A percentile compares a stretch with the other conserved stretches of the same genome.
phyloP scores from a whole-genome alignment of 2,888 invertebrate species.

The Idaea biselata region DNA sequence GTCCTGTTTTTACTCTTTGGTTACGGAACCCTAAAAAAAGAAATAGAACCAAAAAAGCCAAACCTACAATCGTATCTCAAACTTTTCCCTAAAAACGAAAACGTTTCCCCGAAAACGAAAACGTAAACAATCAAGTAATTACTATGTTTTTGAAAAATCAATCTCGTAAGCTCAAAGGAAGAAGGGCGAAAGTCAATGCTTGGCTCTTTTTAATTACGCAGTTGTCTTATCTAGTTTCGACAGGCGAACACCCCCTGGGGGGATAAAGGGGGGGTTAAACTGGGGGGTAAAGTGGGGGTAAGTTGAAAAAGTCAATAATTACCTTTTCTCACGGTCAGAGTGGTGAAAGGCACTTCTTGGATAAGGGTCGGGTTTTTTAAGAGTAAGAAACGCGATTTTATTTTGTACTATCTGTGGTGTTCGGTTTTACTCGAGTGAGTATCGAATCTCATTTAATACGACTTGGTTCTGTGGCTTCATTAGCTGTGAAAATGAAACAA shows the following conservation, averaged over 20 bases:
- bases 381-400: slow-evolving; percentile 7
- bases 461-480: too few relatives aligned
- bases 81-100: background rate
- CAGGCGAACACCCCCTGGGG: slow-evolving; percentile 42
- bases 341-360: slow-evolving; percentile 50
- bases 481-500: too few relatives aligned
- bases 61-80: too few relatives aligned
- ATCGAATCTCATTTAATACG: too few relatives aligned
- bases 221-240: slow-evolving; percentile 64
- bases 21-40: too few relatives aligned
- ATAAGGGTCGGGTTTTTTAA: slow-evolving; percentile 14
- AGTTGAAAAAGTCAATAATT: slow-evolving; percentile 75
- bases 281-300: slow-evolving; percentile 26
- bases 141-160: slow-evolving; percentile 11
- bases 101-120: background rate
- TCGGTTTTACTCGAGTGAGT: too few relatives aligned
- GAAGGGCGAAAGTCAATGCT: slow-evolving; percentile 24
- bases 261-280: slow-evolving; percentile 17
- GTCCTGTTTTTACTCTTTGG: too few relatives aligned
- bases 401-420: too few relatives aligned
- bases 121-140: background rate
- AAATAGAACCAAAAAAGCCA: too few relatives aligned
- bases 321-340: slow-evolving; percentile 68
- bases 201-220: slow-evolving; percentile 63
- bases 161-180: slow-evolving; percentile 20